Conservation (phyloP, 2,797 vertebrate genomes). For the Acanthurus lineatus region DNA sequence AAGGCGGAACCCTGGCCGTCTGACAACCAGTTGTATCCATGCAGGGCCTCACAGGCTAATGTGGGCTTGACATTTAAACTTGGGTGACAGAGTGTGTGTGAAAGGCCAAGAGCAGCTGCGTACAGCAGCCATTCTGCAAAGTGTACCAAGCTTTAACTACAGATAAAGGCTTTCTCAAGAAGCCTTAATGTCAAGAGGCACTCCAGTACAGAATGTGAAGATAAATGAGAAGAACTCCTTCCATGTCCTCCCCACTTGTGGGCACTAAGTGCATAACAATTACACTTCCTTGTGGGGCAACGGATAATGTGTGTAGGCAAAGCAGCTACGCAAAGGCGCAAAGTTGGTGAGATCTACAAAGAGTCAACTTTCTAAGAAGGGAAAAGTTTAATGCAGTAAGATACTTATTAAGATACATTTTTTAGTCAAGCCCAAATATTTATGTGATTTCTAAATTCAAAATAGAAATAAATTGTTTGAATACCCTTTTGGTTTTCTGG, state of each 20-base stretch:
- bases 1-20: conserved; percentile 38
- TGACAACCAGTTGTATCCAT: conserved; percentile 59
- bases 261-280: neutral
- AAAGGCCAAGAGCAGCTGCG: conserved; percentile 76
- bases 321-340: neutral
- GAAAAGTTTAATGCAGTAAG: neutral
- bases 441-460: neutral
- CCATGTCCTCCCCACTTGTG: conserved; percentile 11
- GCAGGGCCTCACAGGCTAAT: conserved; percentile 69
- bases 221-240: conserved; percentile 20
- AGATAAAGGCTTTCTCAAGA: conserved; percentile 73
- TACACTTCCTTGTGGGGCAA: neutral
- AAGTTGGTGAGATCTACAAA: neutral
- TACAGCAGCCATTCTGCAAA: conserved; percentile 68
- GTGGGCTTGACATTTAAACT: conserved; percentile 82
- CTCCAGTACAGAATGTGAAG: conserved; percentile 47
- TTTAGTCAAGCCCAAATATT: neutral
- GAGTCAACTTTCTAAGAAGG: neutral
- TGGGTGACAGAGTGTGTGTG: conserved; percentile 75
- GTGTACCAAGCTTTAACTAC: conserved; percentile 67
- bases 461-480: neutral
- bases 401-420: neutral
- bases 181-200: conserved; percentile 76
- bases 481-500: neutral
- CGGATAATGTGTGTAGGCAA: neutral